phyloP scores from a whole-genome alignment of 2,113 vertebrate genomes.

The Myrmecobius fasciatus region DNA sequence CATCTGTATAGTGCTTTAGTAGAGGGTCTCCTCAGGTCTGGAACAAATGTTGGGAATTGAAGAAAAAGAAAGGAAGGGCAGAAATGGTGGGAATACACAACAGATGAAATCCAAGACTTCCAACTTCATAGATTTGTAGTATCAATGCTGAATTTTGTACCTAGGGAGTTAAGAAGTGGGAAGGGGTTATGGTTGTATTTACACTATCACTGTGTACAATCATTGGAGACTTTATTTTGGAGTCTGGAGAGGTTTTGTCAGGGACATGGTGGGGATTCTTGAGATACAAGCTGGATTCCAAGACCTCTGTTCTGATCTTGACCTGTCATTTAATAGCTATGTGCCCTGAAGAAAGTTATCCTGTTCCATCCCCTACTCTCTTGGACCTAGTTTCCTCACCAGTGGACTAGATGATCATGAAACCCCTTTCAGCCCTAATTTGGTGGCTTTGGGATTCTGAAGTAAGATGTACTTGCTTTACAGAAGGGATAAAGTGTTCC shows the following conservation, averaged over 20 bases:
- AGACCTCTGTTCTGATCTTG: neutral
- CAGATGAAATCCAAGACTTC: neutral
- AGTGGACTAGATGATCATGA: neutral
- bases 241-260: neutral
- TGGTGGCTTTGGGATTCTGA: neutral
- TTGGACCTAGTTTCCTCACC: neutral
- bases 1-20: neutral
- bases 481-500: neutral
- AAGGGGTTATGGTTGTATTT: neutral
- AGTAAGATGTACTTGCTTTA: neutral
- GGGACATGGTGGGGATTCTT: neutral
- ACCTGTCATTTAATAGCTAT: neutral
- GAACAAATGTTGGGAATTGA: neutral
- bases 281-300: neutral
- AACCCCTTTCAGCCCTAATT: neutral
- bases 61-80: no score
- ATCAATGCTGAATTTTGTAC: neutral
- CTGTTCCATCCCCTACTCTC: neutral
- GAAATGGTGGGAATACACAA: neutral
- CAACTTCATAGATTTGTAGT: neutral
- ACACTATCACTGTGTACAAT: neutral
- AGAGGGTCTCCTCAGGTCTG: neutral
- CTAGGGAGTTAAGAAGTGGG: neutral
- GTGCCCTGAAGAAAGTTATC: neutral
- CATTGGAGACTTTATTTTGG: neutral